Evolutionary conservation across 2,888 invertebrate genomes (phyloP), one percentile per base, ranked within the genome.

Genomic region (Cistogaster globosa): DNA sequence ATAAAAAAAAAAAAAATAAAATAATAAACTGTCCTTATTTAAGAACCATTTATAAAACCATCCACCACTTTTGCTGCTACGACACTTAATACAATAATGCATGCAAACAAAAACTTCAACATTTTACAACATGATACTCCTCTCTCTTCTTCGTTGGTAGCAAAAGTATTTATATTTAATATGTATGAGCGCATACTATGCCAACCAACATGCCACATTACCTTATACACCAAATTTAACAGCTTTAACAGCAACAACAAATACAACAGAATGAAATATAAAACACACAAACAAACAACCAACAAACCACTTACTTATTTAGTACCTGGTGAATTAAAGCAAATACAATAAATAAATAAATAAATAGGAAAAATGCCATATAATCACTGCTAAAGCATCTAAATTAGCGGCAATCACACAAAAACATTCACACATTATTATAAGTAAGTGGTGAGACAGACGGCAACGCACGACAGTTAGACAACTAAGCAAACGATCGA

Each of bases 321-420:
- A 85, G 85, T 85, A 85, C 85, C 85, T 85, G 85, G 85, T 85
- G 85, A 85, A 85, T 85, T 85, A 85, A 85, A 82, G 85, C 85
- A 85, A 85, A 85, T 76, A 85, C 78, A 85, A 85, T 85, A 85
- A 85, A 85, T 85, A 85, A 85, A 85, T n/a, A n/a, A n/a, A n/a
- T 85, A 85, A 82, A 85, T 82, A 85, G 82, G 85, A 85, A 85
- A 85, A 85, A 85, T 85, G 85, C 85, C 85, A 85, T 85, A 85
- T 85, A 85, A 85, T 85, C 85, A 82, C 85, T 85, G 85, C 85
- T 85, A 85, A 85, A 85, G 82, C 85, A 85, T 85, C 85, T 85
- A 85, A 85, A 85, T 85, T 85, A 85, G 85, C 85, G 85, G 85
- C 85, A 85, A 85, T 85, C 85, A 82, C 85, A 85, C 85, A 85